Base-by-base conservation (phyloP, 2,888 invertebrate genomes). In the Noctua fimbriata region DNA sequence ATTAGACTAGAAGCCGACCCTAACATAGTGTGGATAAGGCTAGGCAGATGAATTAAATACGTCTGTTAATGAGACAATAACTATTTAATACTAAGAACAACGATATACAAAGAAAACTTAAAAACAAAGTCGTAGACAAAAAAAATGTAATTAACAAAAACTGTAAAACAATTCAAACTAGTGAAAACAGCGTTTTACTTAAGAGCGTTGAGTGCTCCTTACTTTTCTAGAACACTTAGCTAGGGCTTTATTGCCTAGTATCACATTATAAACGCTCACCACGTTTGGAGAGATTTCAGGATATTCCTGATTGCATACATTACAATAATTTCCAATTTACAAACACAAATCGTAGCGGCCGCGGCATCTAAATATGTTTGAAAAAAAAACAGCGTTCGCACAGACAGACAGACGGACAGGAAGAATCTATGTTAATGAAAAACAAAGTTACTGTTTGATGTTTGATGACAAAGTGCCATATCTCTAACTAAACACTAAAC, bases 161-260 rank as follows among this genome's bases (percentile, higher is more conserved):
- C 79, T 76, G 14, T 72, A 70, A 63, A 83, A 83, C 83, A 76
- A 86, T 88, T 89, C 72, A 82, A 84, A 85, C 80, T 79, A 79
- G 71, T 86, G 81, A 87, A 87, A 90, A 83, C 84, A 84, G 73
- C 83, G 84, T 86, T 85, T 81, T 82, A 84, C 81, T 86, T 88
- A 75, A 88, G 81, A 90, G 83, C 83, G 47, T 83, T 76, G 83
- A 85, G 87, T 83, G 84, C 84, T 81, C 83, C 84, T 88, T 88
- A 84, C 85, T 84, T 86, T 83, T 76, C 83, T 83, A 73, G 76
- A 83, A 87, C 87, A 87, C 90, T 89, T 82, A 85, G 77, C 77
- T 63, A 77, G 44, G 78, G 84, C 85, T 87, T 89, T 89, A 90
- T 90, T 87, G 82, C 83, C 82, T 80, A 82, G 81, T 86, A 89